Percentiles rank a stretch among this genome's conserved stretches.
Evolutionary conservation across 2,113 vertebrate species (phyloP).

Genomic region (Eleginops maclovinus): DNA sequence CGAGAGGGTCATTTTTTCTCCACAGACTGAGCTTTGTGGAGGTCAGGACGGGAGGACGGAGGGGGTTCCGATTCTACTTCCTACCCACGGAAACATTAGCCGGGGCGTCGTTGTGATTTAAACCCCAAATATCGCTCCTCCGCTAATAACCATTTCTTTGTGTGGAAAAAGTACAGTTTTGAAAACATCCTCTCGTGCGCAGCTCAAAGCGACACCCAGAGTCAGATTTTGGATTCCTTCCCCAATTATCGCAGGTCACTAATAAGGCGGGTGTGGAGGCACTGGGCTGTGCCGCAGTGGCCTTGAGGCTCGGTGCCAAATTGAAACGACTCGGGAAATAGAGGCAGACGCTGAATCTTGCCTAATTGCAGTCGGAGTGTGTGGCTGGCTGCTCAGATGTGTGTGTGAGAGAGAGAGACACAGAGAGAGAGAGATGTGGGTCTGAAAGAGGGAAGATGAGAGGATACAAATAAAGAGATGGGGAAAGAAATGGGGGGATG

Average conservation of each 20-base stretch:
- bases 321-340: conserved; percentile 72
- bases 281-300: conserved; percentile 74
- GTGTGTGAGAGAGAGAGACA: conserved; percentile 19
- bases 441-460: conserved; percentile 46
- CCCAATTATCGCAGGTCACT: conserved; percentile 81
- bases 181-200: conserved; percentile 61
- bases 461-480: conserved; percentile 48
- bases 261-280: conserved; percentile 75
- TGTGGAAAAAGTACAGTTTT: conserved; percentile 40
- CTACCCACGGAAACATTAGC: conserved; percentile 67
- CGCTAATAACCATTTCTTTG: conserved; percentile 8
- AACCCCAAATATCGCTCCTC: conserved; percentile 46
- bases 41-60: conserved; percentile 36
- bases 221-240: conserved; percentile 53
- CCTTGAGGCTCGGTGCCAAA: conserved; percentile 75
- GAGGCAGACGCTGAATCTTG: conserved; percentile 67
- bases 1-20: conserved; percentile 52
- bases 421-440: conserved; percentile 37
- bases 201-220: conserved; percentile 59
- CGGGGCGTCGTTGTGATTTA: conserved; percentile 52
- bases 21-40: conserved; percentile 68
- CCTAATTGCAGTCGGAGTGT: conserved; percentile 68
- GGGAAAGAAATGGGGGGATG: conserved; percentile 36
- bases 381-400: conserved; percentile 47
- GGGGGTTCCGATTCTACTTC: conserved; percentile 62